Base-by-base conservation (phyloP, 2,888 invertebrate species). In the Herminia tarsipennalis region DNA sequence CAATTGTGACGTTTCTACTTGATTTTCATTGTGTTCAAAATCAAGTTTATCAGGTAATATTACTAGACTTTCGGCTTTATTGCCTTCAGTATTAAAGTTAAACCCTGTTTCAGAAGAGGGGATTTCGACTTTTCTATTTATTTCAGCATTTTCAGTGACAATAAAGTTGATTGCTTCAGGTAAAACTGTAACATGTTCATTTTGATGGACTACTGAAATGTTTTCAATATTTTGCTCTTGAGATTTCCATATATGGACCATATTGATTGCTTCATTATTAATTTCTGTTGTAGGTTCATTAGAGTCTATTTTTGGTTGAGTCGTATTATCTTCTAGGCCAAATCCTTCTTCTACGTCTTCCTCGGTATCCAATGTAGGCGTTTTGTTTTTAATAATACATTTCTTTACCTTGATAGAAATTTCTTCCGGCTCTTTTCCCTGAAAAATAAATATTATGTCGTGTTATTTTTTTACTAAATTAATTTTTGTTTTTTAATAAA, bases 231-330 rank as follows among this genome's bases (percentile, higher is more conserved):
- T 37, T 44, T 40, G 18, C 10, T 39, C 29, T 30, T 35, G 22
- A 8, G 29, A 32, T 25, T 40, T 52, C 46, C 41, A 48, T 16
- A 30, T 24, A 33, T 59, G 48, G 33, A 50, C 46, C 1, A 45
- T 40, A 32, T 41, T 44, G 2, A n/a, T 20, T 20, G 60, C 38
- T 22, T 51, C 40, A 25, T 22, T 9, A 2, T 21, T 21, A 20
- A n/a, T n/a, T n/a, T n/a, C n/a, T n/a, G n/a, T n/a, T n/a, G n/a
- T n/a, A n/a, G n/a, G n/a, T n/a, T n/a, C n/a, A n/a, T n/a, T n/a
- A n/a, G 6, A n/a, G 9, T 37, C 13, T 13, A 20, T 8, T 37
- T 14, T 9, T 5, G 20, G 36, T 17, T 36, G 18, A n/a, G 6
- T 8, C 24, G 13, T 12, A 16, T 13, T 3, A 12, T 24, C 12